Conservation (phyloP, 2,888 invertebrate species). For the Pammene fasciana region DNA sequence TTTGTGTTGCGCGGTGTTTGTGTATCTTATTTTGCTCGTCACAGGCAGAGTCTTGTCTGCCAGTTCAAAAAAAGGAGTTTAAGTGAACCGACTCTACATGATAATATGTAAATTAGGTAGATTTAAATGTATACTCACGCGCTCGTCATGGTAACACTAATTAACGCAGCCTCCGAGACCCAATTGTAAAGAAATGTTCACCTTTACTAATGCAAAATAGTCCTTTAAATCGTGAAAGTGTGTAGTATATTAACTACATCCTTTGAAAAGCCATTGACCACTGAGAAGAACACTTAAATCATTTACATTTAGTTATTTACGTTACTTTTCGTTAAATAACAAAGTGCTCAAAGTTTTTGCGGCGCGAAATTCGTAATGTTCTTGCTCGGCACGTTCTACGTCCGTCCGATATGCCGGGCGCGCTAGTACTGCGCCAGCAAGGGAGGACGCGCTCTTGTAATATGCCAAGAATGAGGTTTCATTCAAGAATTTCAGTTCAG, state of each 20-base stretch:
- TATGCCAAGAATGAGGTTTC: not conserved
- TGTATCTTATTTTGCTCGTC: too few species aligned
- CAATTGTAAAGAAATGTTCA: conserved; percentile 53
- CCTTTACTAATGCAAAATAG: conserved; percentile 42
- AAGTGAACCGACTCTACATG: too few species aligned
- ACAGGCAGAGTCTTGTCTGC: too few species aligned
- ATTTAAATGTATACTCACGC: conserved; percentile 60
- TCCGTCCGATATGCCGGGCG: conserved; percentile 52
- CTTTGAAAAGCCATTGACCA: conserved; percentile 36
- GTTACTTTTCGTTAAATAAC: conserved; percentile 45
- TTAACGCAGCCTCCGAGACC: conserved; percentile 51
- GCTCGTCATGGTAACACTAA: conserved; percentile 58
- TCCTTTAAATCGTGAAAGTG: conserved; percentile 9
- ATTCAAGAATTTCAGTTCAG: not conserved
- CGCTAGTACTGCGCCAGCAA: conserved; percentile 58
- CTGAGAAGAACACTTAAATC: conserved; percentile 48
- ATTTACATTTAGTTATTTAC: conserved; percentile 43
- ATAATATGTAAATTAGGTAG: conserved; percentile 19
- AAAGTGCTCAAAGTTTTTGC: conserved; percentile 6
- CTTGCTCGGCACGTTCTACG: conserved; percentile 51
- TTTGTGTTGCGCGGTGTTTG: too few species aligned
- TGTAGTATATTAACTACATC: conserved; percentile 23
- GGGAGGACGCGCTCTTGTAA: conserved; percentile 10
- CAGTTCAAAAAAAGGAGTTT: too few species aligned
- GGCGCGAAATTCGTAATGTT: conserved; percentile 54